Evolutionary conservation across 2,888 invertebrate species (phyloP), one percentile per base, ranked within the genome.

Genomic region (Drosophila stalkeri): DNA sequence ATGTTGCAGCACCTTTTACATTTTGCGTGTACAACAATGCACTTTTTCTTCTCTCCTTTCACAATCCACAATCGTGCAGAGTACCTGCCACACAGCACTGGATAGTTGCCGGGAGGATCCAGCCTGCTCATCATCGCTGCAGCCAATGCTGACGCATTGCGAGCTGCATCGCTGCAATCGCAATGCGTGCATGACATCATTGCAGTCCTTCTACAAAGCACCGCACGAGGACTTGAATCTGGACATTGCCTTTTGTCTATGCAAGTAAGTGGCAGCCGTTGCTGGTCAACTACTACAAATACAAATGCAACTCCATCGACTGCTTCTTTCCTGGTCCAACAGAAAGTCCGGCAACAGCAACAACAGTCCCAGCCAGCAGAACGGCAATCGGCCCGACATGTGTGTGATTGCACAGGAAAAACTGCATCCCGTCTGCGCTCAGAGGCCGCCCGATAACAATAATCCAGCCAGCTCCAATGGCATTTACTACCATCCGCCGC

Each of bases 371-470:
- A 77, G 60, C 67, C 90, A 77, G 72, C 86, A 82, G 72, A 88
- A 67, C 60, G 73, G 69, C 71, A 96, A 96, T 93, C 96, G 96
- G 86, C 96, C 97, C 92, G 97, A 97, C 92, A 96, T 96, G 76
- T 98, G 98, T 94, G 95, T 97, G 94, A 95, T 96, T 88, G 97
- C 98, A 74, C 97, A 98, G 93, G 97, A 98, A 93, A 96, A 97
- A 91, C 95, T 98, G 76, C 98, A 98, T 93, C 98, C 98, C 12
- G 95, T 96, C 52, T 98, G 98, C 93, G 98, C 98, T 59, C 97
- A 97, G 93, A 95, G 97, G 66, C 95, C 96, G 69, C 95, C 96
- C 55, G 94, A 95, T 69, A 94, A 94, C 60, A 91, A 91, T 85
- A 93, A 92, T 91, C 92, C 92, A 76, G 93, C 93, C 72, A 94